A percentile compares a stretch with the other conserved stretches of the same genome.
Evolutionary conservation across 2,113 vertebrate species (phyloP).

Genomic region (Malurus elegans): DNA sequence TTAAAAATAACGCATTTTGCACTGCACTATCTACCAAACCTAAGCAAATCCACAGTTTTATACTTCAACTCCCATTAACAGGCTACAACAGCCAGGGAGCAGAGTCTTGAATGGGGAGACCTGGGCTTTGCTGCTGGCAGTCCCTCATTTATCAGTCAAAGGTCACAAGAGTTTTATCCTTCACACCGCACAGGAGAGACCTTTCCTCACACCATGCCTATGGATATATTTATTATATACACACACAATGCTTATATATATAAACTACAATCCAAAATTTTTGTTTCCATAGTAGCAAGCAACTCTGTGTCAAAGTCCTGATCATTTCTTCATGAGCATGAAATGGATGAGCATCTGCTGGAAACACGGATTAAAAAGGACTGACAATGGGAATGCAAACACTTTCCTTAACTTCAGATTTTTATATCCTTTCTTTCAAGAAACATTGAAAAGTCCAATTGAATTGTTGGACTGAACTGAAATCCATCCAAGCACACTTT

Average conservation of each 20-base stretch:
- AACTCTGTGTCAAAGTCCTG: not conserved
- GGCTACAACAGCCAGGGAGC: not conserved
- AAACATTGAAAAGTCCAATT: not conserved
- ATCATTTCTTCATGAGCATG: not conserved
- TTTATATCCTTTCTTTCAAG: not conserved
- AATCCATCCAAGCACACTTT: not conserved
- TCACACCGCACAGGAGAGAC: not conserved
- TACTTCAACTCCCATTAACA: not conserved
- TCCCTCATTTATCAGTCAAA: not conserved
- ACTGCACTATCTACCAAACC: not conserved
- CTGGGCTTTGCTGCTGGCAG: not conserved
- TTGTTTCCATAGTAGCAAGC: not conserved
- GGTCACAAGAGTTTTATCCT: not conserved
- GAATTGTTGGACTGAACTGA: not conserved
- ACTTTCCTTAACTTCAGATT: not conserved
- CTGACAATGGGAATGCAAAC: not conserved
- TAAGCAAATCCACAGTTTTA: not conserved
- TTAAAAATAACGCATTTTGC: not conserved
- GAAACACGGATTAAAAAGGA: not conserved
- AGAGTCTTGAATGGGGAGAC: not conserved
- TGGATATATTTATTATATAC: not conserved
- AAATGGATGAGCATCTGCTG: not conserved
- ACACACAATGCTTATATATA: not conserved
- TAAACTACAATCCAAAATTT: not conserved
- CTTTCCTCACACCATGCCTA: not conserved